phyloP scores from a whole-genome alignment of 2,797 vertebrate genomes.

The Falco columbarius region DNA sequence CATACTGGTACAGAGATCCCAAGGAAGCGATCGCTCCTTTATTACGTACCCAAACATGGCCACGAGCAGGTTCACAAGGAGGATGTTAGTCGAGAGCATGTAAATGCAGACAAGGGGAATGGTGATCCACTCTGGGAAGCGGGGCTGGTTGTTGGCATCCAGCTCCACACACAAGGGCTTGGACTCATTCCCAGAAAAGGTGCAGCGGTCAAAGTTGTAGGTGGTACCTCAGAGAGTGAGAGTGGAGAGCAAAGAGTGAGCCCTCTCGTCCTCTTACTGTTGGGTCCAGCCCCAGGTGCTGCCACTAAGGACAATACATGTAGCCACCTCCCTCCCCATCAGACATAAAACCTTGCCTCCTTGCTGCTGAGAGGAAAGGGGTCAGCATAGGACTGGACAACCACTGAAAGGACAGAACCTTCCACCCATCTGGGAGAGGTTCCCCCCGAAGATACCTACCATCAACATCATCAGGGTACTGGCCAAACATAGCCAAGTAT shows the following conservation, averaged over 20 bases:
- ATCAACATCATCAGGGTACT: slow-evolving; percentile 81
- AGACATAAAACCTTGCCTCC: background rate
- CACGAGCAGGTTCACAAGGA: slow-evolving; percentile 82
- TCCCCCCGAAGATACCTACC: slow-evolving; percentile 49
- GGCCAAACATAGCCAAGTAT: slow-evolving; percentile 84
- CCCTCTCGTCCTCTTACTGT: background rate
- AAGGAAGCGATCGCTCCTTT: fast-evolving
- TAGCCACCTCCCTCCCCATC: background rate
- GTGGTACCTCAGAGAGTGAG: slow-evolving; percentile 73
- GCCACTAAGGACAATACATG: background rate
- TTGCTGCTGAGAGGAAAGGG: background rate
- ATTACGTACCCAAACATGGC: slow-evolving; percentile 81
- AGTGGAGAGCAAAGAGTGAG: background rate
- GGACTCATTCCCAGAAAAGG: slow-evolving; percentile 81
- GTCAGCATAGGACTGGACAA: background rate
- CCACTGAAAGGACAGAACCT: background rate
- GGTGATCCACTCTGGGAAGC: slow-evolving; percentile 83
- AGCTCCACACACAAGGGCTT: slow-evolving; percentile 82
- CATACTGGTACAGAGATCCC: fast-evolving
- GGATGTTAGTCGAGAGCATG: slow-evolving; percentile 84
- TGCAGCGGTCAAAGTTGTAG: slow-evolving; percentile 80
- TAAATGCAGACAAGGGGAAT: slow-evolving; percentile 84
- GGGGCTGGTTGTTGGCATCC: slow-evolving; percentile 77
- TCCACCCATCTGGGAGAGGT: background rate
- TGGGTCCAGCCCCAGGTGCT: background rate